Evolutionary conservation across 2,888 invertebrate genomes (phyloP), one percentile per base, ranked within the genome.

Genomic region (Dilophus febrilis): DNA sequence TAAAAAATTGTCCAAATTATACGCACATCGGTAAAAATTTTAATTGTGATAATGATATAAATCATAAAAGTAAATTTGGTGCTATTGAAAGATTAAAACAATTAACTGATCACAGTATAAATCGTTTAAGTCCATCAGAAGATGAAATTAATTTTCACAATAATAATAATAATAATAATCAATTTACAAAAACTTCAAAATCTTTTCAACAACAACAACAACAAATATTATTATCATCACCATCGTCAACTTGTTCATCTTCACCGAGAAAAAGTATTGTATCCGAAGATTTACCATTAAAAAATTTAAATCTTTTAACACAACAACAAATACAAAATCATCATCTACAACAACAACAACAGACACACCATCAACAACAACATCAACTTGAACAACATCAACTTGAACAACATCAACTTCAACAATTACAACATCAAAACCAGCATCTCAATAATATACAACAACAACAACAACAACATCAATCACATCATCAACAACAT

Each of bases 11-110:
- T 10, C 6, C 10, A 8, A 27, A 27, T 27, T 8, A 27, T 10
- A 35, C 16, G 29, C n/a, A 38, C 18, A 38, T 19, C 22, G 31
- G 14, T 33, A 38, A 32, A 32, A 27, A 14, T 38, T 19, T 14
- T 14, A 16, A 8, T 14, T 5, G 4, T 8, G 12, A 11, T 29
- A 29, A 13, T 29, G 11, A 29, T 29, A 29, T 13, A 29, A 29
- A 29, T n/a, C 4, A n/a, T 29, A 29, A 29, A 8, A 11, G 13
- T 29, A 29, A 29, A 29, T 29, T 29, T 11, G 29, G 4, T 7
- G 22, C 61, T 13, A 55, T 63, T 27, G 63, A 63, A 42, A 52
- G 61, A 3, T 48, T 63, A 4, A 61, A 63, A 47, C 46, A 63
- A 45, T 51, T 63, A 47, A 54, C 58, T 16, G 61, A 63, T 41